Base-by-base conservation (phyloP, 2,888 invertebrate species). In the Himalopsyche tibetana region DNA sequence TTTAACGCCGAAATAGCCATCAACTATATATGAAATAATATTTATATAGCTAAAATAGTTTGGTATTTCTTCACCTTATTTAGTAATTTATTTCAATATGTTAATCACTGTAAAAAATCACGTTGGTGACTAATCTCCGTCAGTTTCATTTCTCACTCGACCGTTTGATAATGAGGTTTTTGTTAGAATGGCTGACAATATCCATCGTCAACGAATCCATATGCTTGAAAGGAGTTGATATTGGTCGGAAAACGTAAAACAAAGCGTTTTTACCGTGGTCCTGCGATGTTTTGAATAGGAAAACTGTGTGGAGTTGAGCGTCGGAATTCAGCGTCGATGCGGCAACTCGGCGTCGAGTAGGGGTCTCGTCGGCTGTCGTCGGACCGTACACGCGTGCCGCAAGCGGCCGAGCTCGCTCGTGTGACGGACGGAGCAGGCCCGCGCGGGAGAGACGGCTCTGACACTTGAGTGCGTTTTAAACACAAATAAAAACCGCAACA, bases 341-440 rank as follows among this genome's bases (percentile, higher is more conserved):
- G 87, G 87, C 86, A 86, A 88, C 88, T 63, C 74, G 55, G 63
- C n/a, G 69, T 45, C 74, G 45, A 28, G 84, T 55, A 56, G 82
- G 84, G 82, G 83, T 81, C 42, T 56, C 79, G 63, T 63, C 63
- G 63, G 63, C 63, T 63, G 63, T 63, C 63, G 19, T 63, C 63
- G 63, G 63, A 84, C 80, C 40, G 83, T 87, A 88, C 88, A 88
- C 93, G 93, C 92, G 90, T 89, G 87, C 86, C 74, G 85, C 88
- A 88, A 88, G 91, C 92, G 92, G 91, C 92, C 92, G 92, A 91
- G 90, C 89, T 89, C 90, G 86, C 83, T 89, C 88, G 88, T 88
- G 87, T 55, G 85, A 82, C 89, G 89, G 85, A 63, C 83, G 82
- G 85, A 85, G 80, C 19, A 17, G 81, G 81, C 81, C 81, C 85